phyloP scores from a whole-genome alignment of 2,797 vertebrate genomes.

The Smutsia temminckii region DNA sequence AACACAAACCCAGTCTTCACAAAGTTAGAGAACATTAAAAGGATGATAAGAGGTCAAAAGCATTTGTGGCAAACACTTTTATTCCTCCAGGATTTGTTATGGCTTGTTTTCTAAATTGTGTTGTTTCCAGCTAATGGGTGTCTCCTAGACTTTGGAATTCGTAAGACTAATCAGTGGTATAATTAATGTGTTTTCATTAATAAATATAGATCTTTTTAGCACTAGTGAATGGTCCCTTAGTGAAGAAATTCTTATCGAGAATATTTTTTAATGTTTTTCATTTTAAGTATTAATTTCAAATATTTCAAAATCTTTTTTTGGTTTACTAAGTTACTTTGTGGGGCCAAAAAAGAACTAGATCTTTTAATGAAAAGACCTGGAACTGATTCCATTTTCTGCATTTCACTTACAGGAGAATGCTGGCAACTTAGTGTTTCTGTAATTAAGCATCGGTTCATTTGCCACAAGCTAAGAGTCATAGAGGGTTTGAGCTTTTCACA shows the following conservation, averaged over 20 bases:
- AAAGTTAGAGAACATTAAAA: slow-evolving; percentile 7
- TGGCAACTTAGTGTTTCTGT: background rate
- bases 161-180: background rate
- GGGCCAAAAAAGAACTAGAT: background rate
- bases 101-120: slow-evolving; percentile 17
- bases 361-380: background rate
- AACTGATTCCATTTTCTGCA: background rate
- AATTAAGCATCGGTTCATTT: background rate
- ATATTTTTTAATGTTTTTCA: background rate
- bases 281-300: too few species aligned
- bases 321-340: slow-evolving; percentile 6
- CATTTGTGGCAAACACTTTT: slow-evolving; percentile 11
- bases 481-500: background rate
- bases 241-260: slow-evolving; percentile 33
- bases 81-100: slow-evolving; percentile 31
- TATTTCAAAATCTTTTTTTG: background rate
- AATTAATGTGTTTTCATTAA: slow-evolving; percentile 41
- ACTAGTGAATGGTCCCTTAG: background rate
- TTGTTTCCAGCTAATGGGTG: background rate
- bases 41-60: slow-evolving; percentile 20
- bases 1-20: background rate
- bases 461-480: background rate
- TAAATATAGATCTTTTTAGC: slow-evolving; percentile 44
- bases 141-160: slow-evolving; percentile 2
- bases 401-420: background rate